Evolutionary conservation across 2,113 vertebrate species (phyloP).

Genomic region (Triplophysa siluroides): DNA sequence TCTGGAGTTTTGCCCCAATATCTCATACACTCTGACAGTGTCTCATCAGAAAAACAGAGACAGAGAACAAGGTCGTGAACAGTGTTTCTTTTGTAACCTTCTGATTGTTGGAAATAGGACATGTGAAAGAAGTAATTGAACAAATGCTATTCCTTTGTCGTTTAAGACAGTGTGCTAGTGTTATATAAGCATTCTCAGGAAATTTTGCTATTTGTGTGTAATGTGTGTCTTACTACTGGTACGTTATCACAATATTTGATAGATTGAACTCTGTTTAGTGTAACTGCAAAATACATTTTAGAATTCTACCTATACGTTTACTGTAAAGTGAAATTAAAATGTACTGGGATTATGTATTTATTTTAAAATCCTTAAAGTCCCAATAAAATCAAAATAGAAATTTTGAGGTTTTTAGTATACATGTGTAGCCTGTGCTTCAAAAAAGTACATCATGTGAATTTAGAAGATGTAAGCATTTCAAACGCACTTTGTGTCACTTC

Average conservation of each 20-base stretch:
- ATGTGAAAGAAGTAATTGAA: conserved; percentile 48
- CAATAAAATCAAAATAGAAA: too few species aligned
- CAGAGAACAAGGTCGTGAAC: neutral
- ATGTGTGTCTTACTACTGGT: neutral
- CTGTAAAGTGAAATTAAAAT: too few species aligned
- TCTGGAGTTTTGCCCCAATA: conserved; percentile 33
- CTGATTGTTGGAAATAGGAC: conserved; percentile 48
- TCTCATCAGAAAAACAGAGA: conserved; percentile 32
- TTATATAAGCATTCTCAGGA: neutral
- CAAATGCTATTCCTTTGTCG: conserved; percentile 7
- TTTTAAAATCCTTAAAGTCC: too few species aligned
- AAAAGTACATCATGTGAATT: too few species aligned
- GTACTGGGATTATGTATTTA: too few species aligned
- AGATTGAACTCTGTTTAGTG: too few species aligned
- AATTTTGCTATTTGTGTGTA: neutral
- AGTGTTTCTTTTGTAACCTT: conserved; percentile 21
- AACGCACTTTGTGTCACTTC: too few species aligned
- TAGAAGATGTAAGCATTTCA: too few species aligned
- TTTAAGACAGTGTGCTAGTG: neutral
- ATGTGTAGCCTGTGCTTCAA: too few species aligned
- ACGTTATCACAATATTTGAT: too few species aligned
- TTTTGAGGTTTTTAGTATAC: too few species aligned
- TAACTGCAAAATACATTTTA: neutral
- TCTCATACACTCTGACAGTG: conserved; percentile 31
- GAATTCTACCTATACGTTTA: neutral